These are phyloP conservation scores for Astyanax mexicanus DNA, from an alignment of 2,797 vertebrate genomes.

Conservation along the genomic window DNA sequence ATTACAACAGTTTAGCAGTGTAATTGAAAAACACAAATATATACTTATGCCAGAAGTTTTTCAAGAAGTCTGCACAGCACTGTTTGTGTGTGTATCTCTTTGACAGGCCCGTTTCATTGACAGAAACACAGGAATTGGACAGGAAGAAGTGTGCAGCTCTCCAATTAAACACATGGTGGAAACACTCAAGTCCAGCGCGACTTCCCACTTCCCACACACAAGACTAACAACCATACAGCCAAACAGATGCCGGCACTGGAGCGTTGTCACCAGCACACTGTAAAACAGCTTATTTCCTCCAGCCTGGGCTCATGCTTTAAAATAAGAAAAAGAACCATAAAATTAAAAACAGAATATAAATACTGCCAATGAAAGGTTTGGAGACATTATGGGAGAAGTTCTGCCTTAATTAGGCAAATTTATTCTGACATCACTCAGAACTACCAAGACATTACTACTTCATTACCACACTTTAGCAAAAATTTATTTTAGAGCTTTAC, in stretches of 20 bases:
- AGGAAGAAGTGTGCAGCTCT: not conserved
- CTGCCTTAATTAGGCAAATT: too few species aligned
- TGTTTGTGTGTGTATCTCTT: not conserved
- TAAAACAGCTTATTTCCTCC: not conserved
- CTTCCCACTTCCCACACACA: constrained; percentile 5
- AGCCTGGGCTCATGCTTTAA: not conserved
- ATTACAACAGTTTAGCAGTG: too few species aligned
- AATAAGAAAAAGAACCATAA: not conserved
- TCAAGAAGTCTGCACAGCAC: too few species aligned
- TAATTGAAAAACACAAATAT: too few species aligned
- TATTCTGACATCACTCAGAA: too few species aligned
- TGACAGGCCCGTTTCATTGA: not conserved
- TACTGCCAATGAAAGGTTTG: not conserved
- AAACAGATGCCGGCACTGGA: not conserved
- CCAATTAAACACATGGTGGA: not conserved
- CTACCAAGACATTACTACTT: too few species aligned
- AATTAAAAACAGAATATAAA: not conserved
- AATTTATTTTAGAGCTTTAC: too few species aligned
- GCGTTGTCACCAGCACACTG: not conserved
- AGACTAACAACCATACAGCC: not conserved
- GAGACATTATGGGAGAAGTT: too few species aligned
- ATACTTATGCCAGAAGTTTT: too few species aligned
- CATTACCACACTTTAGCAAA: too few species aligned
- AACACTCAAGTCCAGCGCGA: not conserved
- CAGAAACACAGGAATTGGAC: not conserved